Conservation (phyloP, 1,140 invertebrate species). For the Diabrotica undecimpunctata region DNA sequence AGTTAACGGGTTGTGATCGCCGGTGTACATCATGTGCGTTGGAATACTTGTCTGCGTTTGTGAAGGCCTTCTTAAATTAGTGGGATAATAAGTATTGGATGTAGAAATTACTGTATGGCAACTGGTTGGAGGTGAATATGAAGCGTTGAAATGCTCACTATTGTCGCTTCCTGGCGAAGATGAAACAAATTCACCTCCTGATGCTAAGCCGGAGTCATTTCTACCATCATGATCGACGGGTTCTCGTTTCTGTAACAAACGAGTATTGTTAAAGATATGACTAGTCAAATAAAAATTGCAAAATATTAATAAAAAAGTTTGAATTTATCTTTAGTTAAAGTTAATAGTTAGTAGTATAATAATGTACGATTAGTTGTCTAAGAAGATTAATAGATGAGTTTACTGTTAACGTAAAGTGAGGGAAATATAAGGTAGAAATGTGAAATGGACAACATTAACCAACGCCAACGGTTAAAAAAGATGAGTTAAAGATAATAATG, state of each 20-base stretch:
- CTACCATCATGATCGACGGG: slow-evolving; percentile 39
- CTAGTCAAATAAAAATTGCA: no score
- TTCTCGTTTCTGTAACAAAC: slow-evolving; percentile 47
- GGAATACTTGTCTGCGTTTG: neutral
- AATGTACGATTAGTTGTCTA: neutral
- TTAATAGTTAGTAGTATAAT: no score
- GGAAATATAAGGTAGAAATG: no score
- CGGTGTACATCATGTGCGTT: slow-evolving; percentile 1
- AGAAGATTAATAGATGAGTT: no score
- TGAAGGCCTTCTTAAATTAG: neutral
- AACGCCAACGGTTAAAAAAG: no score
- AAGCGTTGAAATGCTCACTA: slow-evolving; percentile 29
- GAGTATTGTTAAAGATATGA: neutral
- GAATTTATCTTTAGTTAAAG: no score
- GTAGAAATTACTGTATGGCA: neutral
- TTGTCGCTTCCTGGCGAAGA: slow-evolving; percentile 41
- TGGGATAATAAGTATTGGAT: slow-evolving; percentile 36
- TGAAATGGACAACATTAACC: no score
- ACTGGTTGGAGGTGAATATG: slow-evolving; percentile 12
- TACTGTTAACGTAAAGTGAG: no score
- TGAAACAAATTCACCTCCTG: slow-evolving; percentile 40
- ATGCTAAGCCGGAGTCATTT: slow-evolving; percentile 44
- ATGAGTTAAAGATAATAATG: no score
- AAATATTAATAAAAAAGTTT: no score
- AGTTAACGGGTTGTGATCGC: slow-evolving; percentile 43